Conservation (phyloP, 2,888 invertebrate species). For the Noctua fimbriata region DNA sequence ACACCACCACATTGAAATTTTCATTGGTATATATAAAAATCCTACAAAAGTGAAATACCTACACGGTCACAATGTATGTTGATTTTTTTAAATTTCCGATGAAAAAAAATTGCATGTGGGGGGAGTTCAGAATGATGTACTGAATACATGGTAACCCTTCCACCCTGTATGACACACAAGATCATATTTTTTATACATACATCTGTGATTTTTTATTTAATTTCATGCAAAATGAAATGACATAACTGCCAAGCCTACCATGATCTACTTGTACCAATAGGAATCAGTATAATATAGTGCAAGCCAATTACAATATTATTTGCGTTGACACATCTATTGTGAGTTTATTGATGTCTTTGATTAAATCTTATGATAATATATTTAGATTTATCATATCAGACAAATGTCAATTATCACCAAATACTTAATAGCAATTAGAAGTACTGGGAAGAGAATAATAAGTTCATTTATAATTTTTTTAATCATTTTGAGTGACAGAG, state of each 20-base stretch:
- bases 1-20: too few species aligned
- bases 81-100: too few species aligned
- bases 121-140: too few species aligned
- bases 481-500: background rate
- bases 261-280: background rate
- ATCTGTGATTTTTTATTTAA: background rate
- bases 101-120: too few species aligned
- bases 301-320: background rate
- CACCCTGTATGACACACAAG: background rate
- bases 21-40: too few species aligned
- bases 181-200: background rate
- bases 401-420: background rate
- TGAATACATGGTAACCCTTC: too few species aligned
- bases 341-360: background rate
- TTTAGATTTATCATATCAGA: background rate
- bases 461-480: background rate
- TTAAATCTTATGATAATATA: background rate
- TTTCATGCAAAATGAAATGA: background rate
- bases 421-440: background rate
- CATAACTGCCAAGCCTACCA: background rate
- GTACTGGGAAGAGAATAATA: background rate
- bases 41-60: too few species aligned
- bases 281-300: background rate
- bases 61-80: too few species aligned
- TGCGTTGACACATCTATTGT: background rate